Evolutionary conservation across 2,888 invertebrate species (phyloP), one percentile per base, ranked within the genome.

Genomic region (Exephanes ischioxanthus): DNA sequence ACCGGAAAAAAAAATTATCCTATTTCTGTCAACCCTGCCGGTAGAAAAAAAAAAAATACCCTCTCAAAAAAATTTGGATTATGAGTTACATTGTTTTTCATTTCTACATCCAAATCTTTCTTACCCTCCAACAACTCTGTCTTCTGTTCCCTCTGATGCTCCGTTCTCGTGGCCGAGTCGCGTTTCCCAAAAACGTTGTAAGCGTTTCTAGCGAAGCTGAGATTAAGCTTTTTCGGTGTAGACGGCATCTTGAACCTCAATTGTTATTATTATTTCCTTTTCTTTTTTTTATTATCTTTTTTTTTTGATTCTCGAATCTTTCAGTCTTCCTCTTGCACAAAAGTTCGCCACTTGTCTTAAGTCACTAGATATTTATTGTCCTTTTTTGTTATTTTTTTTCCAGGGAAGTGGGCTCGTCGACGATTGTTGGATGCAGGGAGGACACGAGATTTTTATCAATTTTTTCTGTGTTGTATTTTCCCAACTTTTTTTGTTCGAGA

Each of bases 111-210:
- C 22, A 63, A 37, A 4, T n/a, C 61, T 3, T 81, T 77, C 93
- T 93, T 93, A 94, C 94, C 94, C 93, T 94, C 93, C 66, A 94
- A 89, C 73, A 94, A 91, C 87, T 94, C 94, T 68, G 93, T 93
- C 90, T 94, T 94, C 88, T 94, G 94, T 84, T 94, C 94, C 73
- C 88, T 89, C 77, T 93, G 93, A 75, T 93, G 93, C 71, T 94
- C 93, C 75, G 90, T 88, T 61, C 88, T 88, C 73, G 90, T 90
- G 51, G 87, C 89, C 70, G 90, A 87, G 14, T 88, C 90, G 58
- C 92, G 92, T 77, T 91, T 90, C 22, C 93, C 93, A 87, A 94
- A 94, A 88, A 94, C 93, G 88, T 90, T 94, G 88, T 94, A 94
- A 78, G 93, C 93, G 89, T 93, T 94, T 88, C 93, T 93, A 87